A percentile compares a stretch with the other conserved stretches of the same genome.
These are phyloP conservation scores for Papilio xuthus DNA, from an alignment of 1,140 invertebrate species.

Conservation along the genomic window DNA sequence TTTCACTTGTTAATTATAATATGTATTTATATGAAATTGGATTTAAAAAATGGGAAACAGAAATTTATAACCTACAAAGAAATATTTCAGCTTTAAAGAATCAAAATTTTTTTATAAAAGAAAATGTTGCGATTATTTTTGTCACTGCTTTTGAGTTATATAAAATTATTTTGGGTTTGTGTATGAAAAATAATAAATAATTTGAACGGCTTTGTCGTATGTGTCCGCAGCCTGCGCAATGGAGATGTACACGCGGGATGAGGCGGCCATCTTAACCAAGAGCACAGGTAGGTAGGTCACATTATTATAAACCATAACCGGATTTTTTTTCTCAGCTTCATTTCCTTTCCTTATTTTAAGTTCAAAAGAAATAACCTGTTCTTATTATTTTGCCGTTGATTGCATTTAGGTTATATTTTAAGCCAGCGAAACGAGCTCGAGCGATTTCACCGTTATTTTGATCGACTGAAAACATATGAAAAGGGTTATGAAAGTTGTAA, in stretches of 20 bases:
- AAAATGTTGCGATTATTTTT: slow-evolving; percentile 9
- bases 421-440: slow-evolving; percentile 21
- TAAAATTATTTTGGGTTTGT: neutral
- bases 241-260: neutral
- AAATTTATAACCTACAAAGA: neutral
- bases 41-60: neutral
- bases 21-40: neutral
- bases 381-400: slow-evolving; percentile 12
- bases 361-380: slow-evolving; percentile 21
- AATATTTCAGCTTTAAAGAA: neutral
- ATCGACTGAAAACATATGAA: neutral
- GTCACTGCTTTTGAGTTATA: neutral
- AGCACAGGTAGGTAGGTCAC: neutral
- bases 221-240: slow-evolving; percentile 13
- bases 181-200: slow-evolving; percentile 14
- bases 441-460: slow-evolving; percentile 22
- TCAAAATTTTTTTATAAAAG: neutral
- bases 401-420: slow-evolving; percentile 21
- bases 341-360: neutral
- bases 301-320: slow-evolving; percentile 1
- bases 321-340: neutral
- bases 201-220: slow-evolving; percentile 18
- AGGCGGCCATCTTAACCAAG: neutral
- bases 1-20: neutral
- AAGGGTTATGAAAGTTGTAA: slow-evolving; percentile 17